These are phyloP conservation scores for Volucella inanis DNA, from an alignment of 2,888 invertebrate genomes.

Conservation along the genomic window DNA sequence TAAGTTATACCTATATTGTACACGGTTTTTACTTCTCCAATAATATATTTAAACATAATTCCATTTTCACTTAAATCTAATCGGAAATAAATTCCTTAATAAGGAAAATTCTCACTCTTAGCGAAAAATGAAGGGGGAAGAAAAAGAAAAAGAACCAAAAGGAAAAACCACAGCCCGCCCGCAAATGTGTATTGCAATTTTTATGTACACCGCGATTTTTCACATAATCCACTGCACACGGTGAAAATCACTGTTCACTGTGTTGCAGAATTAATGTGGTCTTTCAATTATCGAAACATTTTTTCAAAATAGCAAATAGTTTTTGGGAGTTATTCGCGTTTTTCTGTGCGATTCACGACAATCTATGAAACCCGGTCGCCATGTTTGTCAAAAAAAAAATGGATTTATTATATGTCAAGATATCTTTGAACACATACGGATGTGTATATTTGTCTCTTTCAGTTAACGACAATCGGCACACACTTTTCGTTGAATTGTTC, in stretches of 20 bases:
- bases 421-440: slow-evolving; percentile 17
- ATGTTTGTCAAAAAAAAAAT: slow-evolving; percentile 71
- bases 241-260: slow-evolving; percentile 43
- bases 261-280: slow-evolving; percentile 43
- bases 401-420: slow-evolving; percentile 72
- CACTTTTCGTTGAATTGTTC: slow-evolving; percentile 46
- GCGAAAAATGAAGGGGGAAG: slow-evolving; percentile 33
- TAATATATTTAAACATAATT: slow-evolving; percentile 37
- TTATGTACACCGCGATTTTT: slow-evolving; percentile 64
- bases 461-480: slow-evolving; percentile 54
- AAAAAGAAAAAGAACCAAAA: slow-evolving; percentile 22
- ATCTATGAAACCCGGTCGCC: slow-evolving; percentile 75
- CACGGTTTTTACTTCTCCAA: slow-evolving; percentile 34
- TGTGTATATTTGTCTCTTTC: slow-evolving; percentile 54
- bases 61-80: slow-evolving; percentile 48
- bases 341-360: slow-evolving; percentile 62
- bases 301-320: slow-evolving; percentile 35
- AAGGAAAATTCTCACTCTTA: slow-evolving; percentile 60
- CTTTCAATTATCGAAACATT: slow-evolving; percentile 58
- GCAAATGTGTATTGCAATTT: slow-evolving; percentile 73
- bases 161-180: slow-evolving; percentile 70
- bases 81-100: slow-evolving; percentile 39
- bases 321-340: slow-evolving; percentile 65
- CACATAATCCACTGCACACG: slow-evolving; percentile 56
- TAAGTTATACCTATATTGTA: slow-evolving; percentile 37